Percentiles rank a stretch among this genome's conserved stretches.
Evolutionary conservation across 1,140 invertebrate genomes (phyloP).

Genomic region (Pseudomyrmex dendroicus): DNA sequence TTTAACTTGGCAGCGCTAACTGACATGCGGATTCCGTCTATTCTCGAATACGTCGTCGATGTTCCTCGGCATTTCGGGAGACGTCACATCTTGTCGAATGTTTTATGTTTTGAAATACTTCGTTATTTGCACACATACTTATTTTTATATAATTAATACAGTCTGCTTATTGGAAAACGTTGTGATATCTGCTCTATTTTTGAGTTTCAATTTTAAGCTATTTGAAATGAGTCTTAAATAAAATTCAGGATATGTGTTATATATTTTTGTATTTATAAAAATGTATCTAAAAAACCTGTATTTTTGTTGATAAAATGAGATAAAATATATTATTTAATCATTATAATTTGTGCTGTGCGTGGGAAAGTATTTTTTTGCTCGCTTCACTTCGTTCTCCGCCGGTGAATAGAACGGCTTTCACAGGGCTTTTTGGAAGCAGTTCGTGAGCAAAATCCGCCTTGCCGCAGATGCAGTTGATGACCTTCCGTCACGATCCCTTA

Average conservation of each 20-base stretch:
- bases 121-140: not conserved
- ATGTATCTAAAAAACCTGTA: not conserved
- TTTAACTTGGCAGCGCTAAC: slow-evolving; percentile 57
- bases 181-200: not conserved
- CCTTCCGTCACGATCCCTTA: slow-evolving; percentile 20
- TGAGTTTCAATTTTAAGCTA: not conserved
- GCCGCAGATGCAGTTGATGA: slow-evolving; percentile 29
- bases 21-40: slow-evolving; percentile 62
- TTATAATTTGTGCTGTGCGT: not conserved
- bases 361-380: not conserved
- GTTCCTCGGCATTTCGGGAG: slow-evolving; percentile 18
- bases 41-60: slow-evolving; percentile 54
- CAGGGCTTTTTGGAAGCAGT: slow-evolving; percentile 2
- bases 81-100: not conserved
- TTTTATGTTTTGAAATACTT: slow-evolving; percentile 13
- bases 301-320: no score
- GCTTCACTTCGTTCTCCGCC: not conserved
- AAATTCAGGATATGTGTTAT: no score
- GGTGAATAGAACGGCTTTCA: slow-evolving; percentile 7
- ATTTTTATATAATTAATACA: no score
- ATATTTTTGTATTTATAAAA: not conserved
- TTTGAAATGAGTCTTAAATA: no score
- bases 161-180: not conserved
- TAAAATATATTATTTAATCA: not conserved
- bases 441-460: slow-evolving; percentile 19